Percentiles rank a stretch among this genome's conserved stretches.
phyloP scores from a whole-genome alignment of 2,113 vertebrate genomes.

The Vulpes vulpes region DNA sequence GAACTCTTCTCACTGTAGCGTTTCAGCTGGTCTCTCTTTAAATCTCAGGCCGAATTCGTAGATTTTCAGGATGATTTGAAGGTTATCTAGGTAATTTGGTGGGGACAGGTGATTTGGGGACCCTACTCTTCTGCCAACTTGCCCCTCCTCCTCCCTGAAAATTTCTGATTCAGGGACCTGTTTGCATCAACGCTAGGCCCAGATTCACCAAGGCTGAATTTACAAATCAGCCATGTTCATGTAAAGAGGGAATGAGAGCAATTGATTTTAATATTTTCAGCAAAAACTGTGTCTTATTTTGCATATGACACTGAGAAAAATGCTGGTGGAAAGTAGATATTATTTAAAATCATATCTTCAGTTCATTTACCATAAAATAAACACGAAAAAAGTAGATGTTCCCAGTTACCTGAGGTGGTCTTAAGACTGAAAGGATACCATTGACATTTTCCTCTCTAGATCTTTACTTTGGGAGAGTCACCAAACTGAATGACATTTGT shows the following conservation, averaged over 20 bases:
- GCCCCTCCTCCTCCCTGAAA: neutral
- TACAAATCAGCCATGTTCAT: neutral
- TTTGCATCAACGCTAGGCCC: neutral
- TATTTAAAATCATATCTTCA: neutral
- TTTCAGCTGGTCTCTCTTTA: no score
- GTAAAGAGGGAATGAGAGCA: neutral
- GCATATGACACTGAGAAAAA: neutral
- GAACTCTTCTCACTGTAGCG: no score
- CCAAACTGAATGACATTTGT: constrained; percentile 1
- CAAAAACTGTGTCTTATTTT: constrained; percentile 5
- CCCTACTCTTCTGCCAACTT: no score
- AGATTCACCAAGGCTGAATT: neutral
- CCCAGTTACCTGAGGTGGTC: neutral
- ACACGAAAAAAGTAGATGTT: neutral
- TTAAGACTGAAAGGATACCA: constrained; percentile 1
- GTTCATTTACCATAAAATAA: neutral
- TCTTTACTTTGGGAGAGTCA: neutral
- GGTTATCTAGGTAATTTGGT: no score
- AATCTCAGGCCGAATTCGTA: no score
- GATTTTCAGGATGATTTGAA: no score
- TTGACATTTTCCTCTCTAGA: neutral
- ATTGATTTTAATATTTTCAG: constrained; percentile 4
- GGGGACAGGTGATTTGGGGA: no score
- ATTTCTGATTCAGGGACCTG: neutral
- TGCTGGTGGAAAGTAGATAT: neutral